Base-by-base conservation (phyloP, 2,888 invertebrate species). In the Athrips mouffetella region DNA sequence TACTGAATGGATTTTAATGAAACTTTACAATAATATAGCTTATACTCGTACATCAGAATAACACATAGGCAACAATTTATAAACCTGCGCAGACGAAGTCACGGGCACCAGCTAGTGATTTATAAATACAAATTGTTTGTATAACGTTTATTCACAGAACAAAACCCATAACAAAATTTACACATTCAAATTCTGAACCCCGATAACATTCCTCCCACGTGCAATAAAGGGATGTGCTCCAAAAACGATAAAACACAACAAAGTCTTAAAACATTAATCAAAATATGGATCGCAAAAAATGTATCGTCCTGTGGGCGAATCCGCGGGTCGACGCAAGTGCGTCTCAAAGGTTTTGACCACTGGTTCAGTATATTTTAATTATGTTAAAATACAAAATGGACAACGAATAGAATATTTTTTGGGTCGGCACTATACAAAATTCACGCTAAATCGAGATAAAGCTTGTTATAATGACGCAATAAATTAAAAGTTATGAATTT, bases 241-340 rank as follows among this genome's bases (percentile, higher is more conserved):
- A 71, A 76, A 81, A 81, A 77, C 73, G 76, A 78, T 76, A 76
- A 80, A 79, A 64, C 65, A 58, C 62, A 63, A 67, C 60, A 66
- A 63, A 63, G 59, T 65, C 58, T 57, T 39, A 63, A 58, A 58
- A 54, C 78, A 84, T 82, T 80, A 78, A 84, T 84, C 83, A 83
- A 81, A 78, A 76, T 70, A 72, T 70, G 71, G 67, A 70, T 73
- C 73, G 76, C 77, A 82, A 81, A 83, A 81, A 83, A 79, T 67
- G 59, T 59, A 58, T 57, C 60, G 63, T 59, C 64, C 68, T 67
- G 76, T 77, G 78, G 78, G 79, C 65, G 72, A 65, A 65, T 49
- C 63, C 53, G 66, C 52, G 53, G 40, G 49, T 35, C 20, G 27
- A 54, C 50, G 47, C 44, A 59, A 55, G 54, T 10, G 8, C 13